Base-by-base conservation (phyloP, 2,113 vertebrate species). In the Acinonyx jubatus region DNA sequence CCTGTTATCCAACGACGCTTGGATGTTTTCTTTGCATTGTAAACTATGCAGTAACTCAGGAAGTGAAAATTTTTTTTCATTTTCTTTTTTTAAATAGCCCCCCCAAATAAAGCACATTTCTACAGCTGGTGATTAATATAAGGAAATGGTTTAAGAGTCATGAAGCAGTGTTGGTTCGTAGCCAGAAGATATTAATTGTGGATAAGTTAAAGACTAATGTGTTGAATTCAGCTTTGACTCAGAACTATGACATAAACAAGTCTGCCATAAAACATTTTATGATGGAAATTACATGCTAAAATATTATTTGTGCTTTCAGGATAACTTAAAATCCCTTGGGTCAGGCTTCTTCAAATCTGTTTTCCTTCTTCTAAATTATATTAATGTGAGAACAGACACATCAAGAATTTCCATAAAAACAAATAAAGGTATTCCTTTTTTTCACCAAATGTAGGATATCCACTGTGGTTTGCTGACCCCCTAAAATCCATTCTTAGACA, bases 281-380 rank as follows among this genome's bases (percentile, higher is more conserved):
- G 96, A 94, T 33, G 33, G 36, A 93, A 82, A 94, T 96, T 94
- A 91, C 76, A 96, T 65, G 38, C 41, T 82, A 96, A 97, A 97
- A 85, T 89, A 96, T 68, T 81, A 95, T 91, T 91, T 93, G 48
- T 94, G 81, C 85, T 93, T 96, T 97, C 65, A 94, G 85, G 57
- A 91, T 91, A 96, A 85, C 33, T 97, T 89, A 97, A n/a, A 97
- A 94, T 94, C 52, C 33, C 63, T 79, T 95, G 65, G 55, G 25
- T 90, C 57, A 78, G 88, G 36, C 71, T 81, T 95, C 74, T 69
- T 96, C 66, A 97, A 94, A 94, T 96, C 89, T 88, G 63, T 76
- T 92, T 94, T 84, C 73, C 85, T 95, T 97, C 81, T 96, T 92
- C 66, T 94, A 97, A 97, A 92, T 94, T 95, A 83, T 93, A 94